Evolutionary conservation across 2,113 vertebrate genomes (phyloP).

Genomic region (Sorex araneus): DNA sequence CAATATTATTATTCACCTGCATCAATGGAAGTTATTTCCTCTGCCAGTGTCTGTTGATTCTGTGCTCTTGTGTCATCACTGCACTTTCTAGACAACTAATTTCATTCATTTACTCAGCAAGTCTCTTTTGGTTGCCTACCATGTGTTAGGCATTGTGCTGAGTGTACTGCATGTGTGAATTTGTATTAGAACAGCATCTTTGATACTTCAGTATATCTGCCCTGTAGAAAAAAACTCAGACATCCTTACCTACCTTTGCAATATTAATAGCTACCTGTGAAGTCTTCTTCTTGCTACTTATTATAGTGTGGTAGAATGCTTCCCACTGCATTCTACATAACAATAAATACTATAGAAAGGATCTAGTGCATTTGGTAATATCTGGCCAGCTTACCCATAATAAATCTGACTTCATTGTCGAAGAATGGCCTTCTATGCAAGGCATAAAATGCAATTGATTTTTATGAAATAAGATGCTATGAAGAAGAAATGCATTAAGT

Average conservation of each 20-base stretch:
- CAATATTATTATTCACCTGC: not conserved
- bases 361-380: constrained; percentile 73
- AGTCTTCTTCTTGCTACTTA: constrained; percentile 47
- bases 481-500: constrained; percentile 84
- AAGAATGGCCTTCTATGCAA: constrained; percentile 76
- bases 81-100: not conserved
- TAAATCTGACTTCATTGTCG: constrained; percentile 78
- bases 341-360: constrained; percentile 71
- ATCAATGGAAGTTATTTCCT: not conserved
- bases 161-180: not conserved
- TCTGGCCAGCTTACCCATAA: constrained; percentile 76
- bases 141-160: not conserved
- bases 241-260: constrained; percentile 60
- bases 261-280: constrained; percentile 70
- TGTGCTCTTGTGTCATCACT: not conserved
- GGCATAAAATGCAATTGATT: constrained; percentile 83
- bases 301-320: constrained; percentile 59
- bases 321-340: constrained; percentile 61
- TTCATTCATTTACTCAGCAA: constrained; percentile 4
- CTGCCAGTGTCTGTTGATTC: not conserved
- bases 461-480: constrained; percentile 84
- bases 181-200: constrained; percentile 6
- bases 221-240: constrained; percentile 61
- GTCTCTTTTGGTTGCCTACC: not conserved
- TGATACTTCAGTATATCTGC: not conserved